A percentile compares a stretch with the other conserved stretches of the same genome.
Conservation (phyloP, 2,797 vertebrate species). For the Labeo calbasu region DNA sequence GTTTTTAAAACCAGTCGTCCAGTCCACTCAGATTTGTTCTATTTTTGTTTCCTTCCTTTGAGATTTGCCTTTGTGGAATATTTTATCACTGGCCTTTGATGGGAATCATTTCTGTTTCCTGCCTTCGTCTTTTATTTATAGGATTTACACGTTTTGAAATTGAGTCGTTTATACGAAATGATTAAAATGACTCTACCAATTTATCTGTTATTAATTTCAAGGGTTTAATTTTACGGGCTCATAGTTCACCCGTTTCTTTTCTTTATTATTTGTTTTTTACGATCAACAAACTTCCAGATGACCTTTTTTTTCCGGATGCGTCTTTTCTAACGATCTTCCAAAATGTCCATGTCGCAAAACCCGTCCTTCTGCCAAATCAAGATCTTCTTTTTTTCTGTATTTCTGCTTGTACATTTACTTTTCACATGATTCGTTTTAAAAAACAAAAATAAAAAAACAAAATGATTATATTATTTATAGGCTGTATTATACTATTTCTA, state of each 20-base stretch:
- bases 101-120: not conserved
- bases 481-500: not conserved
- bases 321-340: not conserved
- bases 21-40: not conserved
- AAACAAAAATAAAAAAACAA: too few relatives aligned
- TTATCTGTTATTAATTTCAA: too few relatives aligned
- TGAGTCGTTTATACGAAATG: not conserved
- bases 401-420: not conserved
- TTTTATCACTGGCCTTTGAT: not conserved
- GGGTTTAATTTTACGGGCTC: not conserved
- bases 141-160: not conserved
- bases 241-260: not conserved
- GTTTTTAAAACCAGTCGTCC: not conserved
- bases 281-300: not conserved
- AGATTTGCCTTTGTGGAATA: conserved; percentile 1
- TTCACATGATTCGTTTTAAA: not conserved
- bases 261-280: not conserved
- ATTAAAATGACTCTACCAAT: conserved; percentile 14
- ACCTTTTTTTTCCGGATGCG: not conserved
- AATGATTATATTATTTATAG: not conserved
- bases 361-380: not conserved
- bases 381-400: not conserved
- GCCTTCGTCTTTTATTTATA: not conserved
- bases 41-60: not conserved
- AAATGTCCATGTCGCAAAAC: too few relatives aligned